Percentiles rank a stretch among this genome's conserved stretches.
These are phyloP conservation scores for Nysson spinosus DNA, from an alignment of 2,888 invertebrate species.

Conservation along the genomic window DNA sequence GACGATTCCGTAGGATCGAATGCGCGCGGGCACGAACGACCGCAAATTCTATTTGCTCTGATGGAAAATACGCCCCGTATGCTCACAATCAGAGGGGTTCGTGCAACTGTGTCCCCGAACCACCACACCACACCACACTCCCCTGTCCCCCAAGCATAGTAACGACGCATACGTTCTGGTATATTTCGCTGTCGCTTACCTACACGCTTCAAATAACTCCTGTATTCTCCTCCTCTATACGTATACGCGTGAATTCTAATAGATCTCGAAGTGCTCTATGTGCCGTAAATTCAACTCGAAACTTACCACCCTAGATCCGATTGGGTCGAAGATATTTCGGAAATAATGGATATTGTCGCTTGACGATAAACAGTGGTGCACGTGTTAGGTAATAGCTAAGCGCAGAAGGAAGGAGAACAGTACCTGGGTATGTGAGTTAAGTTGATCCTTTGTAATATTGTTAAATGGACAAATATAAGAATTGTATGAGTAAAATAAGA, in stretches of 20 bases:
- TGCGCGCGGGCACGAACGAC: constrained; percentile 43
- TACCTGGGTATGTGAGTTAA: not conserved
- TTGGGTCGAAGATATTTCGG: constrained; percentile 34
- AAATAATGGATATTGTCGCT: constrained; percentile 41
- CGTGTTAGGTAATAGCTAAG: constrained; percentile 8
- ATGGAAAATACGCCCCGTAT: constrained; percentile 67
- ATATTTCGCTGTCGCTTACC: too few relatives aligned
- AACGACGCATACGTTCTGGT: constrained; percentile 7
- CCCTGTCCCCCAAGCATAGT: too few relatives aligned
- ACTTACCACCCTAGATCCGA: constrained; percentile 23
- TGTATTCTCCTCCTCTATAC: too few relatives aligned
- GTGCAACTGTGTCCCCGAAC: constrained; percentile 39
- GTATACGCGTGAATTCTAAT: constrained; percentile 55
- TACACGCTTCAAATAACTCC: too few relatives aligned
- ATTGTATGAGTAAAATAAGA: too few relatives aligned
- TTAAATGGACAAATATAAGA: too few relatives aligned
- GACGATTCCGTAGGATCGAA: constrained; percentile 23
- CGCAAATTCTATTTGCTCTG: constrained; percentile 73
- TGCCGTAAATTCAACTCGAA: constrained; percentile 43
- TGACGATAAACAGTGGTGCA: constrained; percentile 43
- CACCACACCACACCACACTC: too few relatives aligned
- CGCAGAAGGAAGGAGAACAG: not conserved
- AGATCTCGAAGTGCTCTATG: constrained; percentile 55
- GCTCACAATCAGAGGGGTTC: constrained; percentile 55
- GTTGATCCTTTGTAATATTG: too few relatives aligned